phyloP scores from a whole-genome alignment of 1,140 invertebrate genomes.

The Caenorhabditis tropicalis region DNA sequence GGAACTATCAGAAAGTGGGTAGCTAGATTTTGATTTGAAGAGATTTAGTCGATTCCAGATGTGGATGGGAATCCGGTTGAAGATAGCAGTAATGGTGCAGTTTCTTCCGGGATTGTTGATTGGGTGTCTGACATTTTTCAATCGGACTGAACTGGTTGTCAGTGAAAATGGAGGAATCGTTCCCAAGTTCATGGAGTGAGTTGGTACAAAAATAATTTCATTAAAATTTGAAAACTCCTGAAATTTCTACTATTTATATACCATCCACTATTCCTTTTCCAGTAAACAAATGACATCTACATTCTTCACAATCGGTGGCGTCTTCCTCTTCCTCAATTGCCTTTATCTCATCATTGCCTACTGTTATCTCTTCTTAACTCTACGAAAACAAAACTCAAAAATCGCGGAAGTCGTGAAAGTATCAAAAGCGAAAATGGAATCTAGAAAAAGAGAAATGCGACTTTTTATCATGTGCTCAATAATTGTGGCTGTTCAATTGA shows the following conservation, averaged over 20 bases:
- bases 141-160: not conserved
- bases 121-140: not conserved
- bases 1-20: not conserved
- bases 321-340: slow-evolving; percentile 1
- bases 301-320: slow-evolving; percentile 13
- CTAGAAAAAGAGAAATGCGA: not conserved
- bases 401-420: not conserved
- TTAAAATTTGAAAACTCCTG: too few species aligned
- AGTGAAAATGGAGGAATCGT: not conserved
- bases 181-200: slow-evolving; percentile 35
- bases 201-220: not conserved
- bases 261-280: too few species aligned
- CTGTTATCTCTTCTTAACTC: not conserved
- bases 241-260: too few species aligned
- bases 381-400: not conserved
- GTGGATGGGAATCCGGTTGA: not conserved
- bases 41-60: not conserved
- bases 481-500: not conserved
- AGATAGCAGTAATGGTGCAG: not conserved
- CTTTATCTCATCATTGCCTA: slow-evolving; percentile 29
- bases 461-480: slow-evolving; percentile 17
- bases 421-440: not conserved
- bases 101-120: not conserved
- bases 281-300: not conserved
- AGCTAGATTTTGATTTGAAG: not conserved